Percentiles rank a stretch among this genome's conserved stretches.
phyloP scores from a whole-genome alignment of 2,113 vertebrate species.

The Rutilus rutilus region DNA sequence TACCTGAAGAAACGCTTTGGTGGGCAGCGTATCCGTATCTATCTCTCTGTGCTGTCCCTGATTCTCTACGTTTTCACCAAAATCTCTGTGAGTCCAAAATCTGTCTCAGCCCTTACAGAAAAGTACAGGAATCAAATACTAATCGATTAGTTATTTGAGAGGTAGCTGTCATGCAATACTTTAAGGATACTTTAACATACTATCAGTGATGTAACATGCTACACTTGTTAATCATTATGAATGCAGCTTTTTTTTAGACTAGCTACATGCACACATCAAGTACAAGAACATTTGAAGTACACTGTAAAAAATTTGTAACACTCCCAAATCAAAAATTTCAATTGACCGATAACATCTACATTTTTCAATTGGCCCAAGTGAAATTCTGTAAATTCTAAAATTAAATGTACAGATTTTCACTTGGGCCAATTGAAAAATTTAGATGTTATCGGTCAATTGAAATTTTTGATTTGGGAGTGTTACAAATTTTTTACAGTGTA shows the following conservation, averaged over 20 bases:
- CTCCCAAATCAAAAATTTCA: too few species aligned
- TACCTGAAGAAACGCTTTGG: slow-evolving; percentile 93
- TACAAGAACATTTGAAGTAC: background rate
- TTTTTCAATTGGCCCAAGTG: too few species aligned
- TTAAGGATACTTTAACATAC: background rate
- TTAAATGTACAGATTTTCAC: too few species aligned
- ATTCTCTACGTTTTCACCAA: slow-evolving; percentile 93
- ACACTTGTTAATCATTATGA: background rate
- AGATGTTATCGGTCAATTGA: too few species aligned
- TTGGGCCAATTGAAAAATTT: too few species aligned
- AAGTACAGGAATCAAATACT: background rate
- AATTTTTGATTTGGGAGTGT: too few species aligned
- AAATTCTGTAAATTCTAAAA: too few species aligned
- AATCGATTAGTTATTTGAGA: background rate
- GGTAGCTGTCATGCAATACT: background rate
- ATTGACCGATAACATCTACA: too few species aligned
- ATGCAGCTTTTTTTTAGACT: background rate
- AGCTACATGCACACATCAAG: too few species aligned
- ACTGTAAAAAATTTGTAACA: too few species aligned
- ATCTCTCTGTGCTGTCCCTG: slow-evolving; percentile 91
- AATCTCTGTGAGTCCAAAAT: slow-evolving; percentile 89
- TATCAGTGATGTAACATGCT: background rate
- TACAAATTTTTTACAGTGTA: too few species aligned
- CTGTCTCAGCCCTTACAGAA: background rate
- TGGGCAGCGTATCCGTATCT: slow-evolving; percentile 88